Conservation (phyloP, 2,888 invertebrate genomes). For the Eledona agricola region DNA sequence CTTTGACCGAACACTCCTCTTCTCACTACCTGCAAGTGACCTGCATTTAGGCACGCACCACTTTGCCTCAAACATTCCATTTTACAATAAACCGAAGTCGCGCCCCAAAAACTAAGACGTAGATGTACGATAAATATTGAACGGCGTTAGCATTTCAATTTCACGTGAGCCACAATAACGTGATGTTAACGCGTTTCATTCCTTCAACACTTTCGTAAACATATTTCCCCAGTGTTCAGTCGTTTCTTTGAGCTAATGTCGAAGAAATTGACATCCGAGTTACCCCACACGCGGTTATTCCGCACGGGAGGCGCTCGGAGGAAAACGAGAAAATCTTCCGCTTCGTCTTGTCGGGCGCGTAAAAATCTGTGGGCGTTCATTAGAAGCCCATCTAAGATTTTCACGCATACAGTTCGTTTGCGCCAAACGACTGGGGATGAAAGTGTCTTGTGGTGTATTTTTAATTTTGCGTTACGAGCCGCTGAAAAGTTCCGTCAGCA, state of each 20-base stretch:
- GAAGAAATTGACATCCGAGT: conserved; percentile 59
- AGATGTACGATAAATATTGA: conserved; percentile 56
- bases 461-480: conserved; percentile 52
- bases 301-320: conserved; percentile 24
- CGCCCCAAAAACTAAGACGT: conserved; percentile 31
- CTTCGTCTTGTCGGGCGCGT: conserved; percentile 14
- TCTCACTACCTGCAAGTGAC: conserved; percentile 1
- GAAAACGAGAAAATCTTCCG: conserved; percentile 26
- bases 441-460: conserved; percentile 46
- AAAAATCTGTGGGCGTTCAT: no score
- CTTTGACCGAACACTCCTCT: conserved; percentile 14
- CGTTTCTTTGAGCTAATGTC: conserved; percentile 61
- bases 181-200: conserved; percentile 59
- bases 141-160: conserved; percentile 60
- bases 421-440: conserved; percentile 37
- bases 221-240: conserved; percentile 63
- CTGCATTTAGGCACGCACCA: conserved; percentile 13
- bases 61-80: conserved; percentile 22
- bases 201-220: conserved; percentile 56
- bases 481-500: conserved; percentile 50
- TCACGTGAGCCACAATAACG: conserved; percentile 59
- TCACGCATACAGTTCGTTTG: no score
- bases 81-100: conserved; percentile 26
- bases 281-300: conserved; percentile 28
- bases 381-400: no score